Base-by-base conservation (phyloP, 1,140 invertebrate species). In the Conus betulinus region DNA sequence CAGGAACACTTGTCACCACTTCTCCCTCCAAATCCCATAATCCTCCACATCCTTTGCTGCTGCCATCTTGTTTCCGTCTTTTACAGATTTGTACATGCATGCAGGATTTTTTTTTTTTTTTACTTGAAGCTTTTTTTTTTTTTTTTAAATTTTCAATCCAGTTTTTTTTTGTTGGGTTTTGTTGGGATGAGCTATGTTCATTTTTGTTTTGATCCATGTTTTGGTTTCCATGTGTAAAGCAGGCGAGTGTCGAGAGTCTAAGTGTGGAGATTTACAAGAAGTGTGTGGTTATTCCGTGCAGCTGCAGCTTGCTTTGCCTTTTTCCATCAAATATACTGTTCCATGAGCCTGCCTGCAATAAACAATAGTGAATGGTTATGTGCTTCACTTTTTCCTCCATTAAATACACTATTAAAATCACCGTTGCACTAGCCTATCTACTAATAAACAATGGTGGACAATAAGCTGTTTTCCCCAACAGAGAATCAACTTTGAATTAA, bases 291-390 rank as follows among this genome's bases (percentile, higher is more conserved):
- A 27, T 78, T 39, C 17, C 39, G 27, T 78, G 76, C 39, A 71
- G 67, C 67, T 71, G 67, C 67, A 71, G 67, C 67, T 71, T 71
- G 67, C 67, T 71, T 20, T 71, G 67, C 67, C 67, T 71, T 71
- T 71, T 71, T 71, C 67, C 67, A 71, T 71, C 67, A 71, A n/a
- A 71, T 23, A 23, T 20, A 71, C 67, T 71, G 67, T 71, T 71
- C 67, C 25, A 39, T 78, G 76, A 78, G 76, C 39, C 39, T 78
- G 76, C 76, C 39, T 78, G 76, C 8, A 51, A 27, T 39, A 39
- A 39, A 39, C 39, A 39, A 39, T 39, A 39, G 39, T 39, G 39
- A 39, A 39, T 39, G 39, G 39, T 39, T 39, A 39, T 39, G 39
- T 39, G 39, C 39, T 39, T 39, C 39, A 39, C 39, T 39, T 39